These are phyloP conservation scores for Cynopterus brachyotis DNA, from an alignment of 2,113 vertebrate genomes.

Conservation along the genomic window DNA sequence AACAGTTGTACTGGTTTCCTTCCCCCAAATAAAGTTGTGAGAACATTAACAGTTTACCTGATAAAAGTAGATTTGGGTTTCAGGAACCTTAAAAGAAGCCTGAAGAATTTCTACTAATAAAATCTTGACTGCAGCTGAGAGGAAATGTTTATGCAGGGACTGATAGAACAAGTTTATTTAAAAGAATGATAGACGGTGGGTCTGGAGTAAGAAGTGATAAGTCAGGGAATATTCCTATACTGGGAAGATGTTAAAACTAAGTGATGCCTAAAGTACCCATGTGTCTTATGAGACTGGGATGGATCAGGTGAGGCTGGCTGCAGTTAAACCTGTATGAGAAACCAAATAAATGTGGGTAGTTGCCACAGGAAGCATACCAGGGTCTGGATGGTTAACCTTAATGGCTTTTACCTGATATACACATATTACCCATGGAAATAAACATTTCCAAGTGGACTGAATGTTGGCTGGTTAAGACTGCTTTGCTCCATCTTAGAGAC, in stretches of 20 bases:
- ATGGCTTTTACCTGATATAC: neutral
- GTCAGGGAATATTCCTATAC: neutral
- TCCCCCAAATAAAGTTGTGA: slow-evolving; percentile 12
- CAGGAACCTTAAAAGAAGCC: neutral
- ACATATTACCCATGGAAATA: neutral
- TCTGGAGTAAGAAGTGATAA: neutral
- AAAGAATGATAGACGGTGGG: neutral
- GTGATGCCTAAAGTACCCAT: neutral
- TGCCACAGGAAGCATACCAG: neutral
- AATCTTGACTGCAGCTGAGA: neutral
- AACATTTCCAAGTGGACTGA: neutral
- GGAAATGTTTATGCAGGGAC: neutral
- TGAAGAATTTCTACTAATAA: slow-evolving; percentile 16
- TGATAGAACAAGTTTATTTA: neutral
- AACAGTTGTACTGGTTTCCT: neutral
- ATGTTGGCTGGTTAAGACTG: neutral
- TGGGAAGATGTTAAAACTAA: neutral
- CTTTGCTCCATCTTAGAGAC: neutral
- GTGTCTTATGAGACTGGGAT: neutral
- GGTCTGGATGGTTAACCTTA: neutral
- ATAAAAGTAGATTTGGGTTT: neutral
- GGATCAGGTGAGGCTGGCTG: neutral
- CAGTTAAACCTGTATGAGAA: neutral
- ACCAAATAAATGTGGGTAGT: neutral
- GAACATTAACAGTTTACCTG: neutral